Base-by-base conservation (phyloP, 2,888 invertebrate genomes). In the Nomada ruficornis region DNA sequence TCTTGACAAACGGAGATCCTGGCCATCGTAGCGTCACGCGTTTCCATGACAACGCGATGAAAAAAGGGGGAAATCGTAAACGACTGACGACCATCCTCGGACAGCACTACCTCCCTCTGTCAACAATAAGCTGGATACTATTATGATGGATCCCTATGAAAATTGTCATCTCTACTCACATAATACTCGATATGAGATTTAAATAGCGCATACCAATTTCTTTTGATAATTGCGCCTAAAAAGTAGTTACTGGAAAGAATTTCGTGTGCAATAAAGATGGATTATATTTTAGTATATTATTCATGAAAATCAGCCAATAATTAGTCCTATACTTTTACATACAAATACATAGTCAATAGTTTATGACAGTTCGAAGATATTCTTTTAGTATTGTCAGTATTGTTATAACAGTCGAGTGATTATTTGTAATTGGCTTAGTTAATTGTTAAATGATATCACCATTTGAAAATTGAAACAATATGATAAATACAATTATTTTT, bases 401-500 rank as follows among this genome's bases (percentile, higher is more conserved):
- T 57, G 18, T 57, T 55, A 1, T 20, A 44, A 13, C 26, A 42
- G 11, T 5, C n/a, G 15, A 52, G 50, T 73, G 26, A 54, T 54
- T 44, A 59, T 57, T 84, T 72, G 54, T 47, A 74, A 74, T 75
- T 71, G 55, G 11, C 18, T 57, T 59, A 65, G 26, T 18, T 68
- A 36, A 62, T 68, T 59, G 60, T 29, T 63, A 70, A 50, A 44
- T 54, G 11, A 57, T 50, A 59, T 15, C 44, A 64, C 71, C 54
- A 26, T 55, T 52, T 50, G 36, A 47, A 42, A 36, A 64, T 55
- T 42, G 18, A 77, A 73, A 79, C 73, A 82, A 80, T 79, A 82
- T 86, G 79, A 80, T 76, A 76, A 65, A 65, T 77, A 76, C 18
- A 73, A 78, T 73, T 71, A 20, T 62, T 73, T 71, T 64, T 18